Percentiles rank a stretch among this genome's conserved stretches.
phyloP scores from a whole-genome alignment of 2,888 invertebrate species.

The Plagodis dolabraria region DNA sequence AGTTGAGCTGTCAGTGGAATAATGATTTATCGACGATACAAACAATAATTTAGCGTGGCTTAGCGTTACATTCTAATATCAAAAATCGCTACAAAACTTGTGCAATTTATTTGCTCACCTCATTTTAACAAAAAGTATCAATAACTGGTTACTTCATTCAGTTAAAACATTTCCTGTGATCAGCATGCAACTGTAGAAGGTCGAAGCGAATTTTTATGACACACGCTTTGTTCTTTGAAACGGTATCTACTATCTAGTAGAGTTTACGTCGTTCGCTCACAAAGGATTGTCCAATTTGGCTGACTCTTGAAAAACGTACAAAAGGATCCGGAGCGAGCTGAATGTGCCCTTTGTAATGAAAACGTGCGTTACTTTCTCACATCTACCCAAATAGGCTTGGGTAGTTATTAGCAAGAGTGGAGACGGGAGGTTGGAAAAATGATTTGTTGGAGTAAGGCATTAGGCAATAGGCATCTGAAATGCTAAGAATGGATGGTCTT shows the following conservation, averaged over 20 bases:
- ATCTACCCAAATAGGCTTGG: constrained; percentile 34
- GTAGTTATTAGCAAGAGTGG: constrained; percentile 35
- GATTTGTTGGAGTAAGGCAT: constrained; percentile 15
- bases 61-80: constrained; percentile 10
- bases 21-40: constrained; percentile 9
- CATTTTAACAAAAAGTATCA: constrained; percentile 18
- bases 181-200: constrained; percentile 23
- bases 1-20: neutral
- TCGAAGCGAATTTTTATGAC: constrained; percentile 29
- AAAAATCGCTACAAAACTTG: constrained; percentile 9
- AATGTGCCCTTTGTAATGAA: constrained; percentile 37
- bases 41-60: constrained; percentile 10
- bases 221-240: constrained; percentile 30
- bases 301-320: constrained; percentile 41
- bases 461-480: neutral
- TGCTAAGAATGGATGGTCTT: neutral
- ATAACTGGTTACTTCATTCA: constrained; percentile 13
- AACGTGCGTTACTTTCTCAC: constrained; percentile 38
- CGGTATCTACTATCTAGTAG: constrained; percentile 21
- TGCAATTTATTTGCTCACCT: constrained; percentile 16
- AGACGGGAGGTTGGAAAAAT: constrained; percentile 4
- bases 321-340: constrained; percentile 32
- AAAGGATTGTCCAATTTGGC: constrained; percentile 42
- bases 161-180: constrained; percentile 25
- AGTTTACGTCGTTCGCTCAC: constrained; percentile 38